phyloP scores from a whole-genome alignment of 2,113 vertebrate species.

The Procapra przewalskii region DNA sequence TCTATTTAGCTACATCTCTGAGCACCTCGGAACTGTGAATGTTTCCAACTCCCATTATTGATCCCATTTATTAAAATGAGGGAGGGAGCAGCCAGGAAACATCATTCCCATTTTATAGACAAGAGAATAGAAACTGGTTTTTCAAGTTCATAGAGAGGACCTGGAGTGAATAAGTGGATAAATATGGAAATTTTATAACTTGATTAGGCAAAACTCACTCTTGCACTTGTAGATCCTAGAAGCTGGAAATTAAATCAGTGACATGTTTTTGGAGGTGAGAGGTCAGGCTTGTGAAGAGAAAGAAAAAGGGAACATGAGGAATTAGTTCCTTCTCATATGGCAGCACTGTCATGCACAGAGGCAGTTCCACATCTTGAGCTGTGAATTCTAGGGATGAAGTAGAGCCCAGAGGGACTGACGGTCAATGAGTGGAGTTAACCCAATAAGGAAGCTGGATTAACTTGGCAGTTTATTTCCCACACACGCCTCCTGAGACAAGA shows the following conservation, averaged over 20 bases:
- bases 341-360: not conserved
- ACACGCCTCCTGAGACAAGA: not conserved
- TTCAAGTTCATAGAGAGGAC: not conserved
- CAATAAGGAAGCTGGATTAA: not conserved
- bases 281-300: not conserved
- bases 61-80: conserved; percentile 9
- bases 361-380: not conserved
- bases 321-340: not conserved
- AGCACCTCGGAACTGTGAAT: conserved; percentile 23
- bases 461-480: not conserved
- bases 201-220: not conserved
- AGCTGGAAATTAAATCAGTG: not conserved
- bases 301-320: not conserved
- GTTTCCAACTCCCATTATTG: conserved; percentile 1
- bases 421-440: not conserved
- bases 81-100: not conserved
- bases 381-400: not conserved
- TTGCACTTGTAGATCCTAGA: not conserved
- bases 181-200: not conserved
- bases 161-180: not conserved
- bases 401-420: not conserved
- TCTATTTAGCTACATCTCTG: conserved; percentile 36
- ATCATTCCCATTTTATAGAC: conserved; percentile 11
- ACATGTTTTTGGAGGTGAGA: not conserved
- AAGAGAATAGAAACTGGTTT: not conserved